Evolutionary conservation across 2,113 vertebrate species (phyloP), one percentile per base, ranked within the genome.

Genomic region (Crotalus viridis): DNA sequence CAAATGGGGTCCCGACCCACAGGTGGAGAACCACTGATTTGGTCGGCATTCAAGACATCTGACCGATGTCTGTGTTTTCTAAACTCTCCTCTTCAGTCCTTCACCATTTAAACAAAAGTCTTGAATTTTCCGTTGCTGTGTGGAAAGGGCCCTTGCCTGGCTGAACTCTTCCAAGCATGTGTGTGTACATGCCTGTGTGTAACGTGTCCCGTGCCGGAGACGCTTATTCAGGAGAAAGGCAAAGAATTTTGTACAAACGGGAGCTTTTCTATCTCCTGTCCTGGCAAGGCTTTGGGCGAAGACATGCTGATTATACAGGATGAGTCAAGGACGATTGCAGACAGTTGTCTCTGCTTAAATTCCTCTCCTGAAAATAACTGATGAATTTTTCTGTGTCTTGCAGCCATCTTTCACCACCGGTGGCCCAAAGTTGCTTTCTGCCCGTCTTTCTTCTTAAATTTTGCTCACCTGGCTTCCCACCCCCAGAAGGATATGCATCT

Each of bases 251-350:
- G 69, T n/a, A 74, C 69, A 19, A 33, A 74, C 2, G 13, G 17
- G 17, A 21, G 92, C 88, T 2, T 94, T 95, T 95, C 95, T 94
- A 96, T 85, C 94, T 90, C 95, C 95, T 91, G 86, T 94, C 90
- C 93, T 96, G 95, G 93, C 95, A 95, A 92, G 94, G 52, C 94
- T 92, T 94, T 89, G 93, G 85, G 95, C 96, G 69, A 92, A 96
- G 94, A 96, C 95, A 93, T 94, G 93, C 94, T 95, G 96, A 95
- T 95, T 92, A 56, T 94, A 93, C 92, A 92, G 94, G 91, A 89
- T 97, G 96, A 96, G 95, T 96, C 96, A 97, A 89, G 94, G 22
- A 91, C 91, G 87, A 93, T 95, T 94, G 95, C 96, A 94, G 93
- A 94, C 95, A 90, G 94, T 96, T 54, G 69, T 95, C 96, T 97